Base-by-base conservation (phyloP, 2,113 vertebrate species). In the Zeus faber region DNA sequence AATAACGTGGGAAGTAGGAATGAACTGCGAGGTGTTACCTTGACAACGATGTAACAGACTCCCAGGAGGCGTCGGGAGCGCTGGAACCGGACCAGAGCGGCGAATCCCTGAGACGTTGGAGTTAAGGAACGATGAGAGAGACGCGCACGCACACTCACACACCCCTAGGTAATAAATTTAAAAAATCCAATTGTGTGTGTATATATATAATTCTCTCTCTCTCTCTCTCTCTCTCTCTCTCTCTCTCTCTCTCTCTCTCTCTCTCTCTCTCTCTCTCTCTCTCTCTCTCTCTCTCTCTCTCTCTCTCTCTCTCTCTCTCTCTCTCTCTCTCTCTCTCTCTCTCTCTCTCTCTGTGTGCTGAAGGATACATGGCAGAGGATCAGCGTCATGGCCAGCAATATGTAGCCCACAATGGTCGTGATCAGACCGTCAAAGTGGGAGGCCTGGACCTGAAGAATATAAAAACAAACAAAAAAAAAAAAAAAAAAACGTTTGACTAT, bases 351-450 rank as follows among this genome's bases (percentile, higher is more conserved):
- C n/a, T n/a, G n/a, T n/a, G n/a, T n/a, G n/a, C n/a, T n/a, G 46
- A 94, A 98, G 94, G 97, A 99, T 98, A 99, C 95, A 59, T 99
- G 97, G 79, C 95, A 98, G 66, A 99, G 83, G 65, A 99, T 98
- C 47, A 99, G 85, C 2, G 95, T 95, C 83, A 99, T 90, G 56
- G 97, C 97, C 67, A 99, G 82, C 50, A 99, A 91, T 58, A 99
- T 91, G 67, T 99, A 99, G 54, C 97, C 97, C 0, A 99, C 97
- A 26, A 99, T 97, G 16, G 97, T 99, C 59, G 96, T 99, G 76
- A 99, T 97, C 48, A 99, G 88, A 46, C 97, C 97, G 84, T 99
- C 97, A 58, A 99, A 99, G 65, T 99, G 97, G 60, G 96, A 99
- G 47, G 97, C 97, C 79, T 95, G 94, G 26, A 99, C 95, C 97